These are phyloP conservation scores for Mirza zaza DNA, from an alignment of 2,113 vertebrate genomes.

Conservation along the genomic window DNA sequence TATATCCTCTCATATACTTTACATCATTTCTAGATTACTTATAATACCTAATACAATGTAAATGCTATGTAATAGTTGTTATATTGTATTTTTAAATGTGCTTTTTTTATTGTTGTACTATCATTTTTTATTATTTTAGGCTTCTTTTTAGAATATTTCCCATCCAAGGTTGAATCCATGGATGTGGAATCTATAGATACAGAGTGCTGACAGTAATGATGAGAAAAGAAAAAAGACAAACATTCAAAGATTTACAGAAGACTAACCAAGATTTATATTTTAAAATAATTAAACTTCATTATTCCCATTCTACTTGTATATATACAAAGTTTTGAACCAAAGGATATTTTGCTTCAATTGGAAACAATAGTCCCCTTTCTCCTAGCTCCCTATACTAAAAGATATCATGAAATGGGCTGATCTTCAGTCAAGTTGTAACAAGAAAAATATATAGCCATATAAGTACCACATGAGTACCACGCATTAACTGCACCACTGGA, in stretches of 20 bases:
- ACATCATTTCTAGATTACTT: neutral
- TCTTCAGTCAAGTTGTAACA: neutral
- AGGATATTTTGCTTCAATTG: neutral
- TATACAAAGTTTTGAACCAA: neutral
- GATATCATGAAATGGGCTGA: neutral
- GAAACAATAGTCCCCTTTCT: neutral
- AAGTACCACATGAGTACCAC: too few species aligned
- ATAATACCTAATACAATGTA: neutral
- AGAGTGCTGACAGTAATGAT: neutral
- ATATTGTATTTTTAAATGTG: too few species aligned
- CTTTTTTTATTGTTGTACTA: neutral
- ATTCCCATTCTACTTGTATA: neutral
- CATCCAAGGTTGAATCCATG: neutral
- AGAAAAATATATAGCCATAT: neutral
- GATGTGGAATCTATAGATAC: neutral
- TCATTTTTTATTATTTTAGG: neutral
- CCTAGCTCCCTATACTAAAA: neutral
- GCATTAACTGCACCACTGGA: too few species aligned
- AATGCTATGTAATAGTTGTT: neutral
- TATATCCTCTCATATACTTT: neutral
- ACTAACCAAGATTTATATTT: neutral
- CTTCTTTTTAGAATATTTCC: neutral
- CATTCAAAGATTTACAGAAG: neutral
- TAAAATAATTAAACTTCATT: slow-evolving; percentile 4
- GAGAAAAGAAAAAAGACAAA: neutral